Percentiles rank a stretch among this genome's conserved stretches.
Evolutionary conservation across 2,797 vertebrate genomes (phyloP).

Genomic region (Acanthurus leucopareius): DNA sequence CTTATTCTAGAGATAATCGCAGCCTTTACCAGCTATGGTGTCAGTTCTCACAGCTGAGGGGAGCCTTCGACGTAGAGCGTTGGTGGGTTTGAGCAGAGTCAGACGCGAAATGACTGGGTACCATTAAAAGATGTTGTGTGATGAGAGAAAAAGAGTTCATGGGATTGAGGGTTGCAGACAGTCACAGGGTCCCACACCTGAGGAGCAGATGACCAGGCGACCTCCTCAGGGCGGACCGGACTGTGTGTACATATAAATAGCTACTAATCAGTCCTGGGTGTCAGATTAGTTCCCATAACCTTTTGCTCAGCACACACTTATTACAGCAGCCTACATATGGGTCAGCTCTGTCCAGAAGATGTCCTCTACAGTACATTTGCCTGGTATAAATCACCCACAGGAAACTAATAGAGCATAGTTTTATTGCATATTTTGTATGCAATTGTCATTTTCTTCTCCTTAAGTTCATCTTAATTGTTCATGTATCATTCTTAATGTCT

Average conservation of each 20-base stretch:
- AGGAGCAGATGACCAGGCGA: slow-evolving; percentile 49
- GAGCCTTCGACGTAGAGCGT: not conserved
- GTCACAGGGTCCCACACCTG: slow-evolving; percentile 23
- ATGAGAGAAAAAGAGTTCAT: not conserved
- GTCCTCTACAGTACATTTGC: slow-evolving; percentile 44
- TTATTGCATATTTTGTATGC: not conserved
- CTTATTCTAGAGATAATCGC: slow-evolving; percentile 19
- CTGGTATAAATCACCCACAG: not conserved
- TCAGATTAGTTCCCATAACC: slow-evolving; percentile 82
- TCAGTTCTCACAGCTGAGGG: slow-evolving; percentile 27
- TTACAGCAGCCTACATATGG: slow-evolving; percentile 42
- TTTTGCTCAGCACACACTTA: slow-evolving; percentile 72
- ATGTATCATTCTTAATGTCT: not conserved
- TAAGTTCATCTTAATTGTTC: not conserved
- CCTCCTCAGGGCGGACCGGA: slow-evolving; percentile 34
- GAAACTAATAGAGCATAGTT: not conserved
- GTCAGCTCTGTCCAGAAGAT: slow-evolving; percentile 60
- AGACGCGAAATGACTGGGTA: slow-evolving; percentile 14
- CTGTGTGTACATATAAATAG: slow-evolving; percentile 77
- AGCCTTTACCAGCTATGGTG: not conserved
- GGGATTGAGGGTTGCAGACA: slow-evolving; percentile 13
- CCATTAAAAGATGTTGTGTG: not conserved
- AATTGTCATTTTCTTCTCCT: not conserved
- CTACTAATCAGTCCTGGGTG: slow-evolving; percentile 76
- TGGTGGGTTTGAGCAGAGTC: slow-evolving; percentile 9